phyloP scores from a whole-genome alignment of 2,113 vertebrate species.

The Actenoides hombroni region DNA sequence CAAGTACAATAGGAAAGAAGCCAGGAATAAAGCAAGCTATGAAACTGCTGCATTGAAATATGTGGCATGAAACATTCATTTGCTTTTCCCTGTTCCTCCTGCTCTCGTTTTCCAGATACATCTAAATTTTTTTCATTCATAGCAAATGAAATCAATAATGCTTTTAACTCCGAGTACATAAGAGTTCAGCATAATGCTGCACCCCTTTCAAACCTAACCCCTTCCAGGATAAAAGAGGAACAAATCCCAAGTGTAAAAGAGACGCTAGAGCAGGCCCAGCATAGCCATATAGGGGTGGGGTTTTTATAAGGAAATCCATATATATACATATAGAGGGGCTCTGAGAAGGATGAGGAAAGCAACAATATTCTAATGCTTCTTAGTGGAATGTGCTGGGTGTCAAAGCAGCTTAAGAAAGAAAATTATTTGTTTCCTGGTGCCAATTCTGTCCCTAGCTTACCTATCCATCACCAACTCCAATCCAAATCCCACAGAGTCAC shows the following conservation, averaged over 20 bases:
- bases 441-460: not conserved
- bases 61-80: conserved; percentile 31
- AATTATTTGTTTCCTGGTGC: not conserved
- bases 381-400: too few relatives aligned
- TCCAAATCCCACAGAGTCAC: not conserved
- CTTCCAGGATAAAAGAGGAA: not conserved
- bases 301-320: not conserved
- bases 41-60: not conserved
- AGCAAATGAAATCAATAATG: conserved; percentile 40
- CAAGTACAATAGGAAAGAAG: rapidly evolving
- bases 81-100: not conserved
- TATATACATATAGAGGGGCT: rapidly evolving
- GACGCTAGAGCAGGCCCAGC: not conserved
- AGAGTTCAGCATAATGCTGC: not conserved
- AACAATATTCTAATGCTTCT: not conserved
- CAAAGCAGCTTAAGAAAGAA: not conserved
- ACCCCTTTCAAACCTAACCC: not conserved
- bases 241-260: not conserved
- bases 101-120: conserved; percentile 11
- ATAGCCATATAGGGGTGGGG: not conserved
- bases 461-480: not conserved
- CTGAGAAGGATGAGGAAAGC: not conserved
- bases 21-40: not conserved
- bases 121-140: conserved; percentile 28
- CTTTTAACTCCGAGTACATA: not conserved